These are phyloP conservation scores for Clitarchus hookeri DNA, from an alignment of 2,888 invertebrate species.

Conservation along the genomic window DNA sequence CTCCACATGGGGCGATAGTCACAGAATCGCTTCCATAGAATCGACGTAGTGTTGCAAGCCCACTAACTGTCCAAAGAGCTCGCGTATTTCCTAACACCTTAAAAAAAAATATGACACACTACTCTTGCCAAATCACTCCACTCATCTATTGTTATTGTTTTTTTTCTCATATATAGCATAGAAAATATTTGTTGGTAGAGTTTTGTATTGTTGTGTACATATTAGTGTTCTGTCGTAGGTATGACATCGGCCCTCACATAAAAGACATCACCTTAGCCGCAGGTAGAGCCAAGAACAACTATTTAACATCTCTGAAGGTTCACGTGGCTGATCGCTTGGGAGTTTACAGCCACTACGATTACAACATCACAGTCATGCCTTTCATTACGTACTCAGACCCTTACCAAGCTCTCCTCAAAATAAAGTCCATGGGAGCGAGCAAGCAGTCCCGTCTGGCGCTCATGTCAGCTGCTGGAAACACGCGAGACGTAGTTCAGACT, in stretches of 20 bases:
- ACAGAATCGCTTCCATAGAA: too few species aligned
- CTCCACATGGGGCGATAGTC: too few species aligned
- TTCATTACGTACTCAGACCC: neutral
- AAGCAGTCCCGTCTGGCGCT: neutral
- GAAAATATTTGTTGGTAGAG: too few species aligned
- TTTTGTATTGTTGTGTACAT: too few species aligned
- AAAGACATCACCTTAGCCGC: neutral
- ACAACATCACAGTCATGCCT: conserved; percentile 7
- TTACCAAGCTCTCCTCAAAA: neutral
- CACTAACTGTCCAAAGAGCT: too few species aligned
- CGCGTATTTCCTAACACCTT: too few species aligned
- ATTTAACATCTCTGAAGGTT: neutral
- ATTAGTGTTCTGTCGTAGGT: neutral
- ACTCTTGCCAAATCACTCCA: too few species aligned
- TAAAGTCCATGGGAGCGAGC: neutral
- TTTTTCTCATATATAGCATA: too few species aligned
- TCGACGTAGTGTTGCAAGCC: too few species aligned
- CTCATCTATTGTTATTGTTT: too few species aligned
- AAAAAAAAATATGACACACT: too few species aligned
- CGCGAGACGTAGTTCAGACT: neutral
- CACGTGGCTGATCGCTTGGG: conserved; percentile 11
- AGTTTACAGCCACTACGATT: neutral
- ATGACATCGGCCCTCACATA: conserved; percentile 16
- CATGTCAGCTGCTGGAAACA: neutral
- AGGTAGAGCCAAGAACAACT: neutral